Percentiles rank a stretch among this genome's conserved stretches.
Evolutionary conservation across 2,797 vertebrate species (phyloP).

Genomic region (Mormyrops boulengeri): DNA sequence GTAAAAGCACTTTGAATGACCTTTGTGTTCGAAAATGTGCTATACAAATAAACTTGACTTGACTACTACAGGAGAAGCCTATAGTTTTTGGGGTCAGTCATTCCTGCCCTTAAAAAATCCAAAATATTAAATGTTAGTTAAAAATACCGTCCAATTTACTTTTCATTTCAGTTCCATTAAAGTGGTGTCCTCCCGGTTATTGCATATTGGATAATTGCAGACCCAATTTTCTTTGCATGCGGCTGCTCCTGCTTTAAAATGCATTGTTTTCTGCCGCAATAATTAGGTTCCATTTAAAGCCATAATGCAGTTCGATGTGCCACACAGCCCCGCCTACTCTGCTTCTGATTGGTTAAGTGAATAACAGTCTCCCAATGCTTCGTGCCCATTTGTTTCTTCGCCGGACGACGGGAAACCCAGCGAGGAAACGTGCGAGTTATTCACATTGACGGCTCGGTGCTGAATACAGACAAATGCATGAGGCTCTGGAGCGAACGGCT

Average conservation of each 20-base stretch:
- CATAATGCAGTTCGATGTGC: conserved; percentile 10
- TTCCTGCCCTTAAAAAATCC: conserved; percentile 38
- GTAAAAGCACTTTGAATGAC: neutral
- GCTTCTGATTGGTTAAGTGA: conserved; percentile 3
- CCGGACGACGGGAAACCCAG: neutral
- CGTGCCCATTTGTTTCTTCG: neutral
- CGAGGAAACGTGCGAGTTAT: neutral
- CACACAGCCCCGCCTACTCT: neutral
- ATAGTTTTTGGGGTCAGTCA: neutral
- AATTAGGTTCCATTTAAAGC: conserved; percentile 13
- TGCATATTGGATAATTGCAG: conserved; percentile 8
- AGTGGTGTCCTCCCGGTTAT: neutral
- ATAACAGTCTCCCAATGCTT: neutral
- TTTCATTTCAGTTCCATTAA: conserved; percentile 35
- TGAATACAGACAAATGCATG: neutral
- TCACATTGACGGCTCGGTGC: neutral
- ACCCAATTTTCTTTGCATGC: neutral
- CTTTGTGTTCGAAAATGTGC: neutral
- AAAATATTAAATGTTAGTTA: conserved; percentile 45
- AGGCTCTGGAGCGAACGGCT: neutral
- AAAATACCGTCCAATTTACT: conserved; percentile 45
- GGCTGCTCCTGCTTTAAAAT: conserved; percentile 14
- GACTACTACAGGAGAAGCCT: neutral
- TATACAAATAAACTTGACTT: neutral
- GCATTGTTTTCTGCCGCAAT: conserved; percentile 9